Conservation (phyloP, 1,140 invertebrate species). For the Procambarus clarkii region DNA sequence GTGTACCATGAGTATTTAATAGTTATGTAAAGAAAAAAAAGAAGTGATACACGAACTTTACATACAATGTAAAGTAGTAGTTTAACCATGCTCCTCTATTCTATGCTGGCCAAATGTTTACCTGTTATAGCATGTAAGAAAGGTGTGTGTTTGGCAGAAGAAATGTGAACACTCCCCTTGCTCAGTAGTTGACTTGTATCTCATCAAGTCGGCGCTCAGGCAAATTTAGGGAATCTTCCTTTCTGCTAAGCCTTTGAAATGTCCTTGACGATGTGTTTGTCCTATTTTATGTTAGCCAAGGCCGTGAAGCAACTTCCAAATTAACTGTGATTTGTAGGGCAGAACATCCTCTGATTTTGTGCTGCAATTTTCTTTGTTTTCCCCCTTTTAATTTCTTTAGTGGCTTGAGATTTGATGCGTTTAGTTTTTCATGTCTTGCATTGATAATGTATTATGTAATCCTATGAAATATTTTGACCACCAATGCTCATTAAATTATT, state of each 20-base stretch:
- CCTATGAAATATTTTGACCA: slow-evolving; percentile 5
- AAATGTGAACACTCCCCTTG: slow-evolving; percentile 31
- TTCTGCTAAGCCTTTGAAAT: slow-evolving; percentile 48
- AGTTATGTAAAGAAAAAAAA: no score
- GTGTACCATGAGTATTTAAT: no score
- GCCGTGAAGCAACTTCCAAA: slow-evolving; percentile 64
- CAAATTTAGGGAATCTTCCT: slow-evolving; percentile 36
- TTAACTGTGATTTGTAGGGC: slow-evolving; percentile 62
- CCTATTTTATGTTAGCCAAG: slow-evolving; percentile 26
- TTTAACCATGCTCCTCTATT: slow-evolving; percentile 21
- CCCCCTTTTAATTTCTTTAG: neutral
- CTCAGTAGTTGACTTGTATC: slow-evolving; percentile 38
- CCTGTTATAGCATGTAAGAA: slow-evolving; percentile 39
- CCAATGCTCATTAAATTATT: slow-evolving; percentile 30
- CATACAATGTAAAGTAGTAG: slow-evolving; percentile 6
- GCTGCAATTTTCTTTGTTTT: neutral
- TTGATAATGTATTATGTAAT: slow-evolving; percentile 28
- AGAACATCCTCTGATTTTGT: slow-evolving; percentile 21
- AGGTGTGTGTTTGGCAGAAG: slow-evolving; percentile 48
- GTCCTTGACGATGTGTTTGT: slow-evolving; percentile 31
- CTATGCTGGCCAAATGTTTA: slow-evolving; percentile 36
- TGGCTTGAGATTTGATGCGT: slow-evolving; percentile 8
- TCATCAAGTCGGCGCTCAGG: neutral
- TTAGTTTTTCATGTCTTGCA: slow-evolving; percentile 37
- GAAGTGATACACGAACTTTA: neutral